Percentiles rank a stretch among this genome's conserved stretches.
These are phyloP conservation scores for Melanchra persicariae DNA, from an alignment of 2,888 invertebrate genomes.

Conservation along the genomic window DNA sequence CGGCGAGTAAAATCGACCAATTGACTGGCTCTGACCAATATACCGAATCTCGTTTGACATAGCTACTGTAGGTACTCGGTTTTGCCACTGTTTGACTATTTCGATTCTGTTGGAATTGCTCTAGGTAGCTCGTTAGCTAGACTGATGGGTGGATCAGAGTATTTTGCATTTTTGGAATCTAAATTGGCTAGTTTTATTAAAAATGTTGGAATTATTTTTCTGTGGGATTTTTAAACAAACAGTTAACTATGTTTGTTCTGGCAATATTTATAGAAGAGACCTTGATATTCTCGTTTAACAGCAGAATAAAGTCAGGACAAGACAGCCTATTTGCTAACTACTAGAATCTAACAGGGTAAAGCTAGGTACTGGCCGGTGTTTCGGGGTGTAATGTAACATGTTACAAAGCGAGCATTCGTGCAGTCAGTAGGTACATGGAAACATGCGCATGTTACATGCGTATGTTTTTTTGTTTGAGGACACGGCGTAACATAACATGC, in stretches of 20 bases:
- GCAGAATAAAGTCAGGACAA: no score
- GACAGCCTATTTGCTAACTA: no score
- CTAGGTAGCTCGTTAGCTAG: neutral
- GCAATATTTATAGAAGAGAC: neutral
- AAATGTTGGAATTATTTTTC: neutral
- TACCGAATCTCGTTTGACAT: slow-evolving; percentile 34
- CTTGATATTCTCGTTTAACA: no score
- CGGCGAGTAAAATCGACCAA: slow-evolving; percentile 51
- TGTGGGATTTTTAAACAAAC: no score
- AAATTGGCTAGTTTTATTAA: neutral
- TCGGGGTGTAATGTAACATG: no score
- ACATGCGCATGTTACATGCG: no score
- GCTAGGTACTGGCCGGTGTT: no score
- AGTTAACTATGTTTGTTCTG: neutral
- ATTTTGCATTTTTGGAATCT: neutral
- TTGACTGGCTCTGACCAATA: slow-evolving; percentile 53
- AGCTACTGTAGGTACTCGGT: neutral
- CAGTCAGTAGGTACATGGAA: no score
- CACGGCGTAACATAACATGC: no score
- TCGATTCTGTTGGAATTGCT: slow-evolving; percentile 4
- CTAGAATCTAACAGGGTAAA: no score
- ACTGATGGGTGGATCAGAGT: neutral
- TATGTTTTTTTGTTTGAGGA: no score
- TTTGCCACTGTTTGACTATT: slow-evolving; percentile 22
- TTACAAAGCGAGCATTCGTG: no score